These are phyloP conservation scores for Aldabrachelys gigantea DNA, from an alignment of 2,113 vertebrate genomes.

Conservation along the genomic window DNA sequence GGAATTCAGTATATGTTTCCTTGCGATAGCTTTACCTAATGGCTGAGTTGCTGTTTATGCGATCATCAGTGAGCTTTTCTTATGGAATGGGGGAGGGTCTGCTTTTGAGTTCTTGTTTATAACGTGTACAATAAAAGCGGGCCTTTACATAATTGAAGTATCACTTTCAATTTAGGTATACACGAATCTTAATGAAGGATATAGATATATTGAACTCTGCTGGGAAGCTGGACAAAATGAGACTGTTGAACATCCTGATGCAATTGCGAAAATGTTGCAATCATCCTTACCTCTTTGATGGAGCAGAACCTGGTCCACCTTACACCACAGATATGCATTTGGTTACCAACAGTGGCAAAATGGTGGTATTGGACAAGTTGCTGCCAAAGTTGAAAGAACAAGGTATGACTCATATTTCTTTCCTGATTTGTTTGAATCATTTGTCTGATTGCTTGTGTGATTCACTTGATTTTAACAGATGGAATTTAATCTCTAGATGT, in stretches of 20 bases:
- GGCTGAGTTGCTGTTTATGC: neutral
- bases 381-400: slow-evolving; percentile 94
- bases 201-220: slow-evolving; percentile 97
- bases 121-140: neutral
- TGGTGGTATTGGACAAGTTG: slow-evolving; percentile 95
- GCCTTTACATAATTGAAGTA: neutral
- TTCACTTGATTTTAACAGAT: neutral
- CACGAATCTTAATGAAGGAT: slow-evolving; percentile 97
- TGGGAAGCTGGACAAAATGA: slow-evolving; percentile 98
- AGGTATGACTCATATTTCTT: slow-evolving; percentile 68
- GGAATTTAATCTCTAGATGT: neutral
- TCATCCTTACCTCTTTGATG: slow-evolving; percentile 96
- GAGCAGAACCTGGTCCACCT: slow-evolving; percentile 95
- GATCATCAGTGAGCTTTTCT: neutral
- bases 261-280: slow-evolving; percentile 98
- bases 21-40: fast-evolving
- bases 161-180: slow-evolving; percentile 86
- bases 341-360: slow-evolving; percentile 97
- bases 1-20: fast-evolving
- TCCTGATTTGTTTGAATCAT: neutral
- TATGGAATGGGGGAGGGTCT: neutral
- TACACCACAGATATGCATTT: slow-evolving; percentile 98
- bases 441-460: neutral
- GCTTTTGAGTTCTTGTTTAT: neutral
- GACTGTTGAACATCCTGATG: slow-evolving; percentile 95